A percentile compares a stretch with the other conserved stretches of the same genome.
These are phyloP conservation scores for Hipparchia semele DNA, from an alignment of 2,888 invertebrate species.

Conservation along the genomic window DNA sequence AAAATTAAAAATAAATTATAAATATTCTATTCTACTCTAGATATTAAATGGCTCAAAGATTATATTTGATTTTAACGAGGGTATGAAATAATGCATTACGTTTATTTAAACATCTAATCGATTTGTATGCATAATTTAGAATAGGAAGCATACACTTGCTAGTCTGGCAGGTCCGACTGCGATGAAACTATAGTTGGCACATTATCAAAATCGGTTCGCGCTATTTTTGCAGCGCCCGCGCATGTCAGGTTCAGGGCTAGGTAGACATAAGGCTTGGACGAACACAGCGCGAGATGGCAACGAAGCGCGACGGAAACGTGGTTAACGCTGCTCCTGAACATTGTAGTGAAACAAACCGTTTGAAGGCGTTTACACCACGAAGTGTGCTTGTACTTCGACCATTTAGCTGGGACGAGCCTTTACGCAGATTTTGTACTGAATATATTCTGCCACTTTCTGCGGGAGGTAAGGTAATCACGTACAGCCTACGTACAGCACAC, in stretches of 20 bases:
- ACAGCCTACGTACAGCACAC: no score
- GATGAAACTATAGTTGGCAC: conserved; percentile 45
- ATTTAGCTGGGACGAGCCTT: no score
- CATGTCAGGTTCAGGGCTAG: conserved; percentile 60
- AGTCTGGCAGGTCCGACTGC: conserved; percentile 52
- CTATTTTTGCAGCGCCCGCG: conserved; percentile 44
- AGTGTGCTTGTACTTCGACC: no score
- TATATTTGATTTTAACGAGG: not conserved
- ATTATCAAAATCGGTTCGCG: conserved; percentile 31
- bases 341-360: no score
- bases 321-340: no score
- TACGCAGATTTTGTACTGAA: no score
- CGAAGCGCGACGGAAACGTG: not conserved
- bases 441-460: no score
- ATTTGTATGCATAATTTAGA: conserved; percentile 19
- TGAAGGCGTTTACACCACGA: no score
- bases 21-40: no score
- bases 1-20: no score
- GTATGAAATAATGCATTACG: conserved; percentile 5
- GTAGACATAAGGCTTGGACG: conserved; percentile 1
- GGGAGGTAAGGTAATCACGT: no score
- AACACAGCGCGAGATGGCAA: not conserved
- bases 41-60: not conserved
- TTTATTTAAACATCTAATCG: conserved; percentile 14
- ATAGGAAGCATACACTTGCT: conserved; percentile 35